A percentile compares a stretch with the other conserved stretches of the same genome.
Conservation (phyloP, 2,888 invertebrate genomes). For the Dynastes tityus region DNA sequence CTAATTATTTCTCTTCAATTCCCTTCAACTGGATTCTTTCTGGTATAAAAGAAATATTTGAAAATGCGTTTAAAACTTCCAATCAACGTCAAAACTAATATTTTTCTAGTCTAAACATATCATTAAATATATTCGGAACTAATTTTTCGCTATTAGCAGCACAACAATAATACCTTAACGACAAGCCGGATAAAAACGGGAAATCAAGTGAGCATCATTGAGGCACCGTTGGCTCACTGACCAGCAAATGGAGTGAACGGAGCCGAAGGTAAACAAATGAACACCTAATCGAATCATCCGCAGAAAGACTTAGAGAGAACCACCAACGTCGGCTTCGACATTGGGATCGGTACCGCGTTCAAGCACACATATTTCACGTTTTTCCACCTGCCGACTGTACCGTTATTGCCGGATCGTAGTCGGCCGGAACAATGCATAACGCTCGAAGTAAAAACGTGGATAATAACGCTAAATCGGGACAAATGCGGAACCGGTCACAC, state of each 20-base stretch:
- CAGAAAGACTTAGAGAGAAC: slow-evolving; percentile 56
- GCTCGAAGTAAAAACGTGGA: not conserved
- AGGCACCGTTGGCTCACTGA: slow-evolving; percentile 66
- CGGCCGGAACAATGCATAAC: slow-evolving; percentile 6
- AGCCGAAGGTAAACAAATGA: slow-evolving; percentile 68
- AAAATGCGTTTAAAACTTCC: too few species aligned
- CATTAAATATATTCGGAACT: not conserved
- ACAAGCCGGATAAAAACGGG: slow-evolving; percentile 57
- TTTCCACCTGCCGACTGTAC: slow-evolving; percentile 48
- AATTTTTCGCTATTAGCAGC: slow-evolving; percentile 38
- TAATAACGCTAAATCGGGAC: slow-evolving; percentile 10
- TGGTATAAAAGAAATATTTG: too few species aligned
- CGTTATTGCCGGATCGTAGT: not conserved
- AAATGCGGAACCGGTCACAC: not conserved
- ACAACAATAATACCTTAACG: slow-evolving; percentile 39
- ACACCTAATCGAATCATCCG: slow-evolving; percentile 68
- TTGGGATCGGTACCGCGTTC: not conserved
- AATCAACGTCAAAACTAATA: too few species aligned
- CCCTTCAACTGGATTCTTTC: too few species aligned
- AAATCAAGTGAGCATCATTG: slow-evolving; percentile 62
- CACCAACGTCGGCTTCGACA: slow-evolving; percentile 32
- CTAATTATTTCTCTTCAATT: too few species aligned
- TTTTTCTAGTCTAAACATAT: too few species aligned
- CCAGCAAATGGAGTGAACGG: slow-evolving; percentile 69
- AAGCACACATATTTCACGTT: slow-evolving; percentile 43